phyloP scores from a whole-genome alignment of 2,797 vertebrate species.

The Pangasius djambal region DNA sequence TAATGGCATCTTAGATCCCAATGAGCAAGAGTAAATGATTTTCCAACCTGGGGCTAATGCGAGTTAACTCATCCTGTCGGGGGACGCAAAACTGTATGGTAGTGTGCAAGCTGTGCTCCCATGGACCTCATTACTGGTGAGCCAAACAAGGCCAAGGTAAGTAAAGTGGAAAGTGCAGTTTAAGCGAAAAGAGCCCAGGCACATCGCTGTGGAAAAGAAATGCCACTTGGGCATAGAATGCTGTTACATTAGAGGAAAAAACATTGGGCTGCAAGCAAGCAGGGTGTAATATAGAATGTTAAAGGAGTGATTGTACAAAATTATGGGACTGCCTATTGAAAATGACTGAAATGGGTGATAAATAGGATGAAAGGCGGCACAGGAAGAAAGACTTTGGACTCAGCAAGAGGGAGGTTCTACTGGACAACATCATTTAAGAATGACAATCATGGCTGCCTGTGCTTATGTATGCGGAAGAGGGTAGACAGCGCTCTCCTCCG shows the following conservation, averaged over 20 bases:
- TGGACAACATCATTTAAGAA: constrained; percentile 10
- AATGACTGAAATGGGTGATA: constrained; percentile 37
- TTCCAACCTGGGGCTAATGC: constrained; percentile 77
- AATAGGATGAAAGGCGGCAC: background rate
- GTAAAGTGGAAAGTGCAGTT: constrained; percentile 54
- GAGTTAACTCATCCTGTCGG: constrained; percentile 78
- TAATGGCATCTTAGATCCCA: constrained; percentile 76
- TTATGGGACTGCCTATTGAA: constrained; percentile 17
- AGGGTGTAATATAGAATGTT: constrained; percentile 9
- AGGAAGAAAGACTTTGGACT: background rate
- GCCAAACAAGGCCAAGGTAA: constrained; percentile 64
- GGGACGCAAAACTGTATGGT: constrained; percentile 51
- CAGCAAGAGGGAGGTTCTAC: background rate
- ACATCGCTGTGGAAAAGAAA: constrained; percentile 29
- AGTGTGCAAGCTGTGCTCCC: constrained; percentile 72
- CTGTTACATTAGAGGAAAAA: constrained; percentile 31
- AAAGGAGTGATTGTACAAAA: background rate
- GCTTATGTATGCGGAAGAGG: background rate
- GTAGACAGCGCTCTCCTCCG: background rate
- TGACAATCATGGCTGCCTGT: background rate
- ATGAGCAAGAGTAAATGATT: constrained; percentile 76
- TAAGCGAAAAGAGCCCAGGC: constrained; percentile 52
- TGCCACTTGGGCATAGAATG: constrained; percentile 27
- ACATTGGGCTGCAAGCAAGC: constrained; percentile 8
- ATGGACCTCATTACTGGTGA: constrained; percentile 79